Evolutionary conservation across 2,888 invertebrate genomes (phyloP).

Genomic region (Chesias legatella): DNA sequence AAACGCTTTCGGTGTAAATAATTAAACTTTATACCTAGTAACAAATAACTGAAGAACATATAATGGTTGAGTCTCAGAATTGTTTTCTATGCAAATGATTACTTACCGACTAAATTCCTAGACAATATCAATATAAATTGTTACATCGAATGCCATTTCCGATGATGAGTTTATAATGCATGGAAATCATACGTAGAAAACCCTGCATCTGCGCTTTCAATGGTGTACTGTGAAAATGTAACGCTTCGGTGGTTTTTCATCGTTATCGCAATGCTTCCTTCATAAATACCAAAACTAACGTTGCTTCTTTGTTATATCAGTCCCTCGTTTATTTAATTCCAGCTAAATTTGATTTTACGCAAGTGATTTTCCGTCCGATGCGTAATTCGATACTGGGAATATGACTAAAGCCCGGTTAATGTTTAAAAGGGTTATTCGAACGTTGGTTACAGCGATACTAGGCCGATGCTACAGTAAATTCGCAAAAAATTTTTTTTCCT

Average conservation of each 20-base stretch:
- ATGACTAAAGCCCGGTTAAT: conserved; percentile 23
- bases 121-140: conserved; percentile 17
- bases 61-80: conserved; percentile 18
- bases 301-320: conserved; percentile 2
- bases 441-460: conserved; percentile 7
- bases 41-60: conserved; percentile 10
- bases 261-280: conserved; percentile 15
- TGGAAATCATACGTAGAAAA: conserved; percentile 27
- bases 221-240: conserved; percentile 21
- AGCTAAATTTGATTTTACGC: conserved; percentile 17
- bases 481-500: too few relatives aligned
- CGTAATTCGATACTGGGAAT: conserved; percentile 25
- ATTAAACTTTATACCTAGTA: conserved; percentile 7
- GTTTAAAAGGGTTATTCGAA: conserved; percentile 15
- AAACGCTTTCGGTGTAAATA: conserved; percentile 10
- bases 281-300: conserved; percentile 14
- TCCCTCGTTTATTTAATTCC: conserved; percentile 2
- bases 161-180: conserved; percentile 25
- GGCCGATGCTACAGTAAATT: too few relatives aligned
- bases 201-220: conserved; percentile 14
- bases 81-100: conserved; percentile 19
- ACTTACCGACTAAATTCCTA: conserved; percentile 16
- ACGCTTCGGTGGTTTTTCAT: conserved; percentile 24
- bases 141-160: conserved; percentile 18
- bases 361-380: conserved; percentile 24